Percentiles rank a stretch among this genome's conserved stretches.
Evolutionary conservation across 1,140 invertebrate species (phyloP).

Genomic region (Drosophila willistoni): DNA sequence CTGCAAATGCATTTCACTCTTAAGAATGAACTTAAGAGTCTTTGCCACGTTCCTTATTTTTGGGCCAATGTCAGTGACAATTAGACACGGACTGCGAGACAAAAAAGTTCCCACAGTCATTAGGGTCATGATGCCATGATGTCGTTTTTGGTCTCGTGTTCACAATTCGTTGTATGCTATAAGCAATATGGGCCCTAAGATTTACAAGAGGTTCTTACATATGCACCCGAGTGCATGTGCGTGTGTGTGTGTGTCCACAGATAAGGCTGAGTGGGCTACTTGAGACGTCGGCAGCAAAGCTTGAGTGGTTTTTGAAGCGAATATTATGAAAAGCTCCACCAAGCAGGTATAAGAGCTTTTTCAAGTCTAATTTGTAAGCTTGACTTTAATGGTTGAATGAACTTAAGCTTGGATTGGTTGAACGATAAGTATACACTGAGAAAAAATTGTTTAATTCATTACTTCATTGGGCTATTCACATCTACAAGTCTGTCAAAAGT

Average conservation of each 20-base stretch:
- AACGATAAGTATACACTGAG: conserved; percentile 13
- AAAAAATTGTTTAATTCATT: not conserved
- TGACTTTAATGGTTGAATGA: conserved; percentile 60
- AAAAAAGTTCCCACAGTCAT: conserved; percentile 75
- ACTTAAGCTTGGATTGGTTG: conserved; percentile 35
- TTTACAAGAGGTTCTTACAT: conserved; percentile 26
- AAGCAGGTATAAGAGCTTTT: conserved; percentile 47
- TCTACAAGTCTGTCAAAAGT: too few species aligned
- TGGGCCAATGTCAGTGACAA: conserved; percentile 22
- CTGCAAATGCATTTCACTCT: conserved; percentile 58
- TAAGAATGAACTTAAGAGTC: conserved; percentile 50
- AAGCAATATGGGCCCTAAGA: conserved; percentile 24
- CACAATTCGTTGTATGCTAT: conserved; percentile 59
- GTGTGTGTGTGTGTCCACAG: conserved; percentile 20
- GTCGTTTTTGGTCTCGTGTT: conserved; percentile 64
- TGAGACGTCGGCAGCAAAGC: conserved; percentile 58
- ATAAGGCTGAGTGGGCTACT: conserved; percentile 55
- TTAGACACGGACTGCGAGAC: conserved; percentile 10
- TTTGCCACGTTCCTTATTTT: not conserved
- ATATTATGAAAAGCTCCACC: conserved; percentile 36
- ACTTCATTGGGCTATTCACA: too few species aligned
- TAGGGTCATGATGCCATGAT: conserved; percentile 61
- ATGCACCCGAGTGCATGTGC: conserved; percentile 23
- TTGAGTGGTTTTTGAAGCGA: conserved; percentile 48
- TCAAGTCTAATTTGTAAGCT: conserved; percentile 33